Evolutionary conservation across 1,140 invertebrate species (phyloP).

Genomic region (Diachasmimorpha longicaudata): DNA sequence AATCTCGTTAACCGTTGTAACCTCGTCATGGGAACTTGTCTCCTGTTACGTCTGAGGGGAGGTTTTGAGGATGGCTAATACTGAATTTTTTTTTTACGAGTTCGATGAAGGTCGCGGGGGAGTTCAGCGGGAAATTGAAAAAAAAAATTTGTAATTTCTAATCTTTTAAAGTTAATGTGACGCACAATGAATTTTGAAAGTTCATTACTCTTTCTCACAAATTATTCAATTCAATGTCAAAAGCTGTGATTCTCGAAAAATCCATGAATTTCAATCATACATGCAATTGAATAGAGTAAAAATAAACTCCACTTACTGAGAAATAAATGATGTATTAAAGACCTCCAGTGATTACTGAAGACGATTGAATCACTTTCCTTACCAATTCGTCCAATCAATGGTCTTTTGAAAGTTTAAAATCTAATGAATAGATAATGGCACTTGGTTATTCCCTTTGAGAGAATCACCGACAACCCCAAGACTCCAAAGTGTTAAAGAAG

Average conservation of each 20-base stretch:
- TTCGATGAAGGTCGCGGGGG: too few relatives aligned
- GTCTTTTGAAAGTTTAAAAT: neutral
- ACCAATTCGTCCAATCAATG: neutral
- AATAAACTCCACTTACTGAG: neutral
- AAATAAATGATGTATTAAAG: neutral
- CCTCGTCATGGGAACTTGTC: constrained; percentile 6
- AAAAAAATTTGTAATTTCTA: too few relatives aligned
- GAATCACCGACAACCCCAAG: neutral
- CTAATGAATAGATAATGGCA: constrained; percentile 5
- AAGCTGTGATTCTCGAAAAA: too few relatives aligned
- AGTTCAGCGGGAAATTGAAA: too few relatives aligned
- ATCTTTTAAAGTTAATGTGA: too few relatives aligned
- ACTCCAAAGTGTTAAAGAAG: neutral
- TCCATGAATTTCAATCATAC: too few relatives aligned
- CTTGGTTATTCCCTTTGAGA: neutral
- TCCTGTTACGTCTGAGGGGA: neutral
- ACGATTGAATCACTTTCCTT: neutral
- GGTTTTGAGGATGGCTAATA: too few relatives aligned
- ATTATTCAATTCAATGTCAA: too few relatives aligned
- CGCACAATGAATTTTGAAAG: too few relatives aligned
- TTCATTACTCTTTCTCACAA: too few relatives aligned
- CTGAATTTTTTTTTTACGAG: too few relatives aligned
- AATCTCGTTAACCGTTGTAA: constrained; percentile 22
- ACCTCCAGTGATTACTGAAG: neutral
- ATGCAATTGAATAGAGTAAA: too few relatives aligned